phyloP scores from a whole-genome alignment of 1,140 invertebrate genomes.

The Lerema accius region DNA sequence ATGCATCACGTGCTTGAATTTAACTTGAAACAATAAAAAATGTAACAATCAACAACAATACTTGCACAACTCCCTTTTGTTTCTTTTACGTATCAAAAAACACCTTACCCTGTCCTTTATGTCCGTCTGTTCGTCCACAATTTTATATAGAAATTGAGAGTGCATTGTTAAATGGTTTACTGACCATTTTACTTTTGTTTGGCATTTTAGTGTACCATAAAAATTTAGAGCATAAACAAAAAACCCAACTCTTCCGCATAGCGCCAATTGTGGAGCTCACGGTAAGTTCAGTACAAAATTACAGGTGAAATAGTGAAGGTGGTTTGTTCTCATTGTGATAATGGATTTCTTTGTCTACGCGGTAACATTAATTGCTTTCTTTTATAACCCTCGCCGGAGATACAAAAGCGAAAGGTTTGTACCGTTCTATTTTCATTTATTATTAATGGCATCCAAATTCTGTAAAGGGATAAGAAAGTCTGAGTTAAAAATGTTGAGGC shows the following conservation, averaged over 20 bases:
- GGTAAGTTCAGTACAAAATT: slow-evolving; percentile 70
- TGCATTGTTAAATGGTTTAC: slow-evolving; percentile 66
- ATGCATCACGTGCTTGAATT: slow-evolving; percentile 11
- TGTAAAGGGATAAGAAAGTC: not conserved
- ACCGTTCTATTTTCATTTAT: slow-evolving; percentile 37
- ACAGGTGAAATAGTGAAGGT: slow-evolving; percentile 80
- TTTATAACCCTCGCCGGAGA: slow-evolving; percentile 52
- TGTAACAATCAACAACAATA: slow-evolving; percentile 60
- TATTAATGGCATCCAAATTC: not conserved
- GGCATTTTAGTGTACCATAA: slow-evolving; percentile 70
- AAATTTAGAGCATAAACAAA: slow-evolving; percentile 79
- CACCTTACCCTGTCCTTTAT: slow-evolving; percentile 61
- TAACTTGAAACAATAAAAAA: slow-evolving; percentile 38
- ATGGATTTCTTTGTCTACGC: slow-evolving; percentile 66
- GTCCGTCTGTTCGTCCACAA: slow-evolving; percentile 49
- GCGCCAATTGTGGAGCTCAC: slow-evolving; percentile 52
- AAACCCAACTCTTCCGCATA: slow-evolving; percentile 75
- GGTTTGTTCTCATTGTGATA: slow-evolving; percentile 69
- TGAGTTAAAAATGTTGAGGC: too few species aligned
- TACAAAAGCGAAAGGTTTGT: slow-evolving; percentile 50
- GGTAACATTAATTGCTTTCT: slow-evolving; percentile 73
- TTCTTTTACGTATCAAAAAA: slow-evolving; percentile 72
- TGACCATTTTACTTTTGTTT: slow-evolving; percentile 61
- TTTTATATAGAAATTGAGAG: slow-evolving; percentile 82
- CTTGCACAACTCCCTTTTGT: slow-evolving; percentile 61